Evolutionary conservation across 1,140 invertebrate species (phyloP).

Genomic region (Pollicipes pollicipes): DNA sequence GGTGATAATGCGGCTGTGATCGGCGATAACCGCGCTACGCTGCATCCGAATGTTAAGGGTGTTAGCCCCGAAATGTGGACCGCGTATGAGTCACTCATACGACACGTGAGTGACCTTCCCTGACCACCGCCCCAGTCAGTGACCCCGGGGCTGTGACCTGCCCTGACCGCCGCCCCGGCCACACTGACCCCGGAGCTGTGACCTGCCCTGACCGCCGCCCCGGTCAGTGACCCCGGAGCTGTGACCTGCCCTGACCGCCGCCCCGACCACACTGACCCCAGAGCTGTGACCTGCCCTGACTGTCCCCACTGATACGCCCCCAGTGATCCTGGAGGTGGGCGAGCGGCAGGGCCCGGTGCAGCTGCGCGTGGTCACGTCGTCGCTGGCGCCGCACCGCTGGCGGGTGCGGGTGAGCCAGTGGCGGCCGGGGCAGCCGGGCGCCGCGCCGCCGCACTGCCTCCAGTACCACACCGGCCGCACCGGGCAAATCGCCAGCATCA

Average conservation of each 20-base stretch:
- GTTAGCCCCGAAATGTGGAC: no score
- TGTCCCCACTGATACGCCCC: background rate
- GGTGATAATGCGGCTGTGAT: no score
- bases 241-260: background rate
- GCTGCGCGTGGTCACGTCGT: constrained; percentile 39
- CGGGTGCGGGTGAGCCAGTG: background rate
- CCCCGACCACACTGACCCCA: background rate
- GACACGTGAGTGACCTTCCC: no score
- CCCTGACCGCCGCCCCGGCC: no score
- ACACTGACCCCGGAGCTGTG: background rate
- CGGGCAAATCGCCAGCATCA: background rate
- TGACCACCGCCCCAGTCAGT: no score
- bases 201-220: background rate
- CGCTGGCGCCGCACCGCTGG: background rate
- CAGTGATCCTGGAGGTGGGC: constrained; percentile 53
- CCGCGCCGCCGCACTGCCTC: background rate
- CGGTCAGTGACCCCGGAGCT: background rate
- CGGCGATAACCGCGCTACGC: no score
- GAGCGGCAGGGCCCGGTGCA: constrained; percentile 39
- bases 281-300: background rate
- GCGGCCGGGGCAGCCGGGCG: background rate
- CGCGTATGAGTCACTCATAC: no score
- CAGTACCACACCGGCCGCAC: background rate
- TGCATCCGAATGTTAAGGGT: no score
- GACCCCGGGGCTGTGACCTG: no score